These are phyloP conservation scores for Panulirus ornatus DNA, from an alignment of 1,140 invertebrate genomes.

Conservation along the genomic window DNA sequence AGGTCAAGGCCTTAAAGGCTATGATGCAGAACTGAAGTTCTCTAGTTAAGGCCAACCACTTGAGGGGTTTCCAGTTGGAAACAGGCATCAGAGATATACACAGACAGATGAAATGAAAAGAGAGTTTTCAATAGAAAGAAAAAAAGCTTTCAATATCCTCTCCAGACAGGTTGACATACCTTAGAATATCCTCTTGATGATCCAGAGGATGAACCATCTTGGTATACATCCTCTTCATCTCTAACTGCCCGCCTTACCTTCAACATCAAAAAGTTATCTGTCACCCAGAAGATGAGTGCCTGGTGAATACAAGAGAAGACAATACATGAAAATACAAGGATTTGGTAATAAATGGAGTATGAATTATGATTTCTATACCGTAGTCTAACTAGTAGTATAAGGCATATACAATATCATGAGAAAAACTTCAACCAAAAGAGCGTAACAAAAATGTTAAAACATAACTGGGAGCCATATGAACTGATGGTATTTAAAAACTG, in stretches of 20 bases:
- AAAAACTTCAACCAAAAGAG: too few species aligned
- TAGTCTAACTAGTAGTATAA: too few species aligned
- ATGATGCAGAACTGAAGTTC: too few species aligned
- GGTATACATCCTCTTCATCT: neutral
- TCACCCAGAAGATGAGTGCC: constrained; percentile 91
- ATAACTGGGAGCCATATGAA: too few species aligned
- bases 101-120: neutral
- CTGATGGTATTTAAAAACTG: constrained; percentile 39
- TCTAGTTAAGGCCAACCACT: too few species aligned
- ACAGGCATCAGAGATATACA: too few species aligned
- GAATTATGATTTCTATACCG: too few species aligned
- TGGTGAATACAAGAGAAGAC: constrained; percentile 78
- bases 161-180: constrained; percentile 23
- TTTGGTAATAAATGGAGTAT: neutral
- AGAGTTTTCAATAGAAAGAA: neutral
- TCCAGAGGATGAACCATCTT: constrained; percentile 28
- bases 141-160: too few species aligned
- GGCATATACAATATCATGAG: too few species aligned
- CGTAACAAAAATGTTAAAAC: too few species aligned
- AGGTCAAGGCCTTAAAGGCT: too few species aligned
- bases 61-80: too few species aligned
- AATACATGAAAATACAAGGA: neutral
- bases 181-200: constrained; percentile 32
- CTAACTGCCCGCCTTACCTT: constrained; percentile 38
- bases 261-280: constrained; percentile 88